A percentile compares a stretch with the other conserved stretches of the same genome.
Conservation (phyloP, 2,888 invertebrate genomes). For the Mesochorus sp. region DNA sequence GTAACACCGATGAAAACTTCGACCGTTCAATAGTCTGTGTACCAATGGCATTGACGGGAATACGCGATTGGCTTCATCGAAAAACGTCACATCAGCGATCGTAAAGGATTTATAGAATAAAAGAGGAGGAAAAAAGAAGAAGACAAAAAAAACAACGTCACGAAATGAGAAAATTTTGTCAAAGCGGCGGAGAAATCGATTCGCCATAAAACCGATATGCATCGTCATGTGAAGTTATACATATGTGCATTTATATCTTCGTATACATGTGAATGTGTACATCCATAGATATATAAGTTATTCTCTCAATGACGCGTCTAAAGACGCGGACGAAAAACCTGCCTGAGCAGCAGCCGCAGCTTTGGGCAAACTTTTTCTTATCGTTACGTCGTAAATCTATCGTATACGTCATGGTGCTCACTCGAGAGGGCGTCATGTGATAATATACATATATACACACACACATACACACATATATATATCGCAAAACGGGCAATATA, state of each 20-base stretch:
- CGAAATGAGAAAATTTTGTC: constrained; percentile 41
- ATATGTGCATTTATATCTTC: neutral
- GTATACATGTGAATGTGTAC: constrained; percentile 1
- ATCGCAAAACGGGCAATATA: no score
- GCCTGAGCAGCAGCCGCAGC: constrained; percentile 27
- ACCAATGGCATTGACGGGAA: constrained; percentile 23
- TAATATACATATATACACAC: neutral
- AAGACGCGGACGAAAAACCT: constrained; percentile 46
- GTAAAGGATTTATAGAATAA: neutral
- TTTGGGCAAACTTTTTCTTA: constrained; percentile 53
- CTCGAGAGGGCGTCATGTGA: constrained; percentile 11
- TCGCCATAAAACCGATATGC: constrained; percentile 38
- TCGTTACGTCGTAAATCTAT: constrained; percentile 55
- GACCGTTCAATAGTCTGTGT: constrained; percentile 41
- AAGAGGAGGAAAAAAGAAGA: neutral
- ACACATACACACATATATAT: neutral
- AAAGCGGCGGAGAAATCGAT: constrained; percentile 21
- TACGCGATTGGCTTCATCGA: constrained; percentile 46
- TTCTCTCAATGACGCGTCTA: constrained; percentile 36
- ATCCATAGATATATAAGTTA: no score
- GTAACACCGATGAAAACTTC: constrained; percentile 42
- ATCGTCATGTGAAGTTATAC: neutral
- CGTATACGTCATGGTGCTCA: constrained; percentile 1
- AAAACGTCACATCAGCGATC: constrained; percentile 24
- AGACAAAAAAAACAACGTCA: constrained; percentile 14